Conservation (phyloP, 2,888 invertebrate species). For the Clepsis dumicolana region DNA sequence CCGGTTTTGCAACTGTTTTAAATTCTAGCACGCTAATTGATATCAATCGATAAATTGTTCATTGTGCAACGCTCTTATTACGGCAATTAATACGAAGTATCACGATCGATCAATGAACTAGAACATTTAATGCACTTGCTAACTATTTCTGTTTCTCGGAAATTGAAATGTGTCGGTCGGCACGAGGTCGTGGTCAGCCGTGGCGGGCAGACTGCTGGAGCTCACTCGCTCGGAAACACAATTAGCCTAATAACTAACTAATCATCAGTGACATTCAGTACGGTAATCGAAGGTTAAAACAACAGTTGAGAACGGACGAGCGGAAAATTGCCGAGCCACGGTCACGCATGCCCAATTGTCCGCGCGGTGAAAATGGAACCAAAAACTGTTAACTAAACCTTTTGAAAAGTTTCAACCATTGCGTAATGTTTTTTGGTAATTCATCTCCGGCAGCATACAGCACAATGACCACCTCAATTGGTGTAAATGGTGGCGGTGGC, state of each 20-base stretch:
- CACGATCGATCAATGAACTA: conserved; percentile 2
- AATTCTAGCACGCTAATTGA: conserved; percentile 23
- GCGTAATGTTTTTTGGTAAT: conserved; percentile 30
- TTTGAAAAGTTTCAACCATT: conserved; percentile 4
- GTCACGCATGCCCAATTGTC: conserved; percentile 29
- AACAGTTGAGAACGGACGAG: conserved; percentile 10
- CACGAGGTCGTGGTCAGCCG: conserved; percentile 28
- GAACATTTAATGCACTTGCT: neutral
- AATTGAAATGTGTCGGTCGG: conserved; percentile 26
- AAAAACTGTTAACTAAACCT: conserved; percentile 1
- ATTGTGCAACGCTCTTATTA: conserved; percentile 18
- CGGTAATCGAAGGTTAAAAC: conserved; percentile 36
- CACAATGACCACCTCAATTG: conserved; percentile 1
- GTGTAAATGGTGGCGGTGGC: conserved; percentile 7
- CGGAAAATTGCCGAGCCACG: conserved; percentile 27
- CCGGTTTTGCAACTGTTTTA: conserved; percentile 21
- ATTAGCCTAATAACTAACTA: conserved; percentile 25
- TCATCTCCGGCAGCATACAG: conserved; percentile 23
- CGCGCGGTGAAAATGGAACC: conserved; percentile 10
- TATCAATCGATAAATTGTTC: conserved; percentile 31
- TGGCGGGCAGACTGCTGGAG: neutral
- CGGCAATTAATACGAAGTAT: conserved; percentile 12
- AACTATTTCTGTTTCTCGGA: neutral
- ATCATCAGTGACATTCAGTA: conserved; percentile 31
- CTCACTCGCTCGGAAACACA: conserved; percentile 16